These are phyloP conservation scores for Drosophila rubida DNA, from an alignment of 2,888 invertebrate genomes.

Conservation along the genomic window DNA sequence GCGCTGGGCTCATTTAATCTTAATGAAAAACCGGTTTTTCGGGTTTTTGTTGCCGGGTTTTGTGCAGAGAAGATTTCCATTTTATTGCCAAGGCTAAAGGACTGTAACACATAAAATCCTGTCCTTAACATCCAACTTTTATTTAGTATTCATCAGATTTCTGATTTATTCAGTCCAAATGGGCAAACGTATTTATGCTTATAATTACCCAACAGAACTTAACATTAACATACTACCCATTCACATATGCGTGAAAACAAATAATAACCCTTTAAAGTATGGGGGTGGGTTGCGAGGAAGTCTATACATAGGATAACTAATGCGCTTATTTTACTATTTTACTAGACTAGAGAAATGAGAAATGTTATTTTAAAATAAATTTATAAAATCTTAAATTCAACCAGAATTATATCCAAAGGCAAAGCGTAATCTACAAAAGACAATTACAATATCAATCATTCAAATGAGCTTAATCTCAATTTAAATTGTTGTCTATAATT, in stretches of 20 bases:
- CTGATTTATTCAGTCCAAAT: slow-evolving; percentile 77
- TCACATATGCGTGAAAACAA: slow-evolving; percentile 24
- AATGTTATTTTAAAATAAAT: neutral
- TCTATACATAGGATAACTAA: slow-evolving; percentile 59
- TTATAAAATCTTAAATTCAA: neutral
- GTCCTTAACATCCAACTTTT: slow-evolving; percentile 50
- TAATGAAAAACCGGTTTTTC: slow-evolving; percentile 83
- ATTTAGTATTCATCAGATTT: slow-evolving; percentile 78
- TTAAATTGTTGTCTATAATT: slow-evolving; percentile 16
- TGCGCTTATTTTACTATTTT: slow-evolving; percentile 49
- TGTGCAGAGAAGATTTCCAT: slow-evolving; percentile 41
- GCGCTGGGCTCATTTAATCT: slow-evolving; percentile 81
- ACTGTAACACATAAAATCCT: slow-evolving; percentile 7
- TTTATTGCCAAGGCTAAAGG: slow-evolving; percentile 55
- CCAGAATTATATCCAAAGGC: neutral
- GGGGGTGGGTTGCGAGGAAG: slow-evolving; percentile 38
- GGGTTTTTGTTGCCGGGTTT: slow-evolving; percentile 49
- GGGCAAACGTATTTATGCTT: slow-evolving; percentile 77
- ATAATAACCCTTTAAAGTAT: slow-evolving; percentile 21
- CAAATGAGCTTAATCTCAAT: neutral
- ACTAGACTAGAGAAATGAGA: neutral
- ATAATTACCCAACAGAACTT: slow-evolving; percentile 67
- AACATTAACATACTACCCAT: slow-evolving; percentile 6
- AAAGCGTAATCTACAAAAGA: neutral
- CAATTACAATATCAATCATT: neutral